Conservation (phyloP, 2,113 vertebrate species). For the Lepisosteus osseus region DNA sequence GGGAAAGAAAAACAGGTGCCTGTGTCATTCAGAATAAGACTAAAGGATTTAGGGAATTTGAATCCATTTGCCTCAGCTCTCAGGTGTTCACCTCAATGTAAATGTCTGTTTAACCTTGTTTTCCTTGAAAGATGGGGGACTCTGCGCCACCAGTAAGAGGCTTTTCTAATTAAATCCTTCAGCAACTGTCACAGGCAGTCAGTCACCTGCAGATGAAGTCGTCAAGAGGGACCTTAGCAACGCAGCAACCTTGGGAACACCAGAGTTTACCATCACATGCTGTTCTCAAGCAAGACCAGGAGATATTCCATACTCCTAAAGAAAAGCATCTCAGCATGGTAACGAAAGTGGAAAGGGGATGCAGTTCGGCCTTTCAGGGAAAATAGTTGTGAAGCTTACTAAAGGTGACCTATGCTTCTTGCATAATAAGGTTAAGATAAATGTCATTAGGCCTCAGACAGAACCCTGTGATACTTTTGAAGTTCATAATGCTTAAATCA, state of each 20-base stretch:
- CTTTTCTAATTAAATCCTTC: conserved; percentile 64
- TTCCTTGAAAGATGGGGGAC: conserved; percentile 18
- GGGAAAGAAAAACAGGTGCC: conserved; percentile 8
- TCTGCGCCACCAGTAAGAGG: conserved; percentile 52
- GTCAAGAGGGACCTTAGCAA: conserved; percentile 34
- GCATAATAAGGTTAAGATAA: neutral
- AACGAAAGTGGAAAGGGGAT: neutral
- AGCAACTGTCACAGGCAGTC: conserved; percentile 70
- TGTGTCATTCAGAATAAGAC: conserved; percentile 1
- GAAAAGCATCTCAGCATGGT: neutral
- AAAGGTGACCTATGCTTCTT: neutral
- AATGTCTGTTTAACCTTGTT: conserved; percentile 15
- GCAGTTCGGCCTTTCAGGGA: neutral
- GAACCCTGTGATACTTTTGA: neutral
- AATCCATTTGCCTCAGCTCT: neutral
- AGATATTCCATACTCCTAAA: too few relatives aligned
- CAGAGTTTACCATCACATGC: neutral
- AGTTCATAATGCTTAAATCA: too few relatives aligned
- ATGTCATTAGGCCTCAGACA: neutral
- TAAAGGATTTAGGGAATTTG: too few relatives aligned
- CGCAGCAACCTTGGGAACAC: neutral
- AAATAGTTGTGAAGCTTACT: neutral
- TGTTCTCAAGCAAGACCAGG: too few relatives aligned
- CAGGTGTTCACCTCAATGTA: neutral
- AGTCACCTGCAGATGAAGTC: conserved; percentile 70